A percentile compares a stretch with the other conserved stretches of the same genome.
Evolutionary conservation across 2,113 vertebrate species (phyloP).

Genomic region (Pachypanchax playfairii): DNA sequence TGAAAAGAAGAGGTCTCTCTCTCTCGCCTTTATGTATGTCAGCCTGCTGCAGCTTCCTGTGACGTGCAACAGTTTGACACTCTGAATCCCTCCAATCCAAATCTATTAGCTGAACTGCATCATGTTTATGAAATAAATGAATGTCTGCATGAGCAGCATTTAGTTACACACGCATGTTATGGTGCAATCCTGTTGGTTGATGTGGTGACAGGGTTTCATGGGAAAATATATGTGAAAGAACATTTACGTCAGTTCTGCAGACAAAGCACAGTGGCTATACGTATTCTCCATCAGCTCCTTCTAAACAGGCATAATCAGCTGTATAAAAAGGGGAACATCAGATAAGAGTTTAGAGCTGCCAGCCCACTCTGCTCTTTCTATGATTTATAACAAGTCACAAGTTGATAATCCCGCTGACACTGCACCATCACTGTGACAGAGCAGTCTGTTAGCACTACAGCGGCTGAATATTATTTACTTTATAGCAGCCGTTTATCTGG

Average conservation of each 20-base stretch:
- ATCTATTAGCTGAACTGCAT: not conserved
- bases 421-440: not conserved
- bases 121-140: slow-evolving; percentile 34
- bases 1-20: slow-evolving; percentile 35
- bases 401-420: slow-evolving; percentile 7
- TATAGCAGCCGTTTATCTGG: too few species aligned
- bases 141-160: slow-evolving; percentile 4
- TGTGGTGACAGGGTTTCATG: slow-evolving; percentile 12
- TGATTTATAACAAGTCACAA: slow-evolving; percentile 11
- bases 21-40: slow-evolving; percentile 37
- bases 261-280: too few species aligned
- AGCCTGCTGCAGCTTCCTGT: slow-evolving; percentile 61
- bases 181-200: not conserved
- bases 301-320: not conserved
- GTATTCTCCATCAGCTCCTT: too few species aligned
- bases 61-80: slow-evolving; percentile 35
- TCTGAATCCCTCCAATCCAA: slow-evolving; percentile 20
- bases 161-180: not conserved
- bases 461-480: too few species aligned
- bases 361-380: not conserved
- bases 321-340: not conserved
- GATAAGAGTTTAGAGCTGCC: slow-evolving; percentile 1
- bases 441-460: too few species aligned
- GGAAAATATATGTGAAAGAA: not conserved
- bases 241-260: not conserved